phyloP scores from a whole-genome alignment of 2,797 vertebrate genomes.

The Triplophysa bombifrons region DNA sequence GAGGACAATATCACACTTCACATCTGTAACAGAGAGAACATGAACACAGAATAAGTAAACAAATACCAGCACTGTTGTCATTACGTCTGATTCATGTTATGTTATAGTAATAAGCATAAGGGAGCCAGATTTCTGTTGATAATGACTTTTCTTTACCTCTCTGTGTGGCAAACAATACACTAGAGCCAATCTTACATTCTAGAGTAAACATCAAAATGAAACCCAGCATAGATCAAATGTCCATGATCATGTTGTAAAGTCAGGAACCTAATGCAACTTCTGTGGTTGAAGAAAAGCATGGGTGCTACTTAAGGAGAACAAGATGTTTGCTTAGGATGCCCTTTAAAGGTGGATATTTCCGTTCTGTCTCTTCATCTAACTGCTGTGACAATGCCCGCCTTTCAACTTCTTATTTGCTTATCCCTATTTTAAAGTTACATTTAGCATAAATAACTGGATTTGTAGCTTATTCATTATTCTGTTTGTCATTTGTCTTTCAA shows the following conservation, averaged over 20 bases:
- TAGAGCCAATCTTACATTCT: neutral
- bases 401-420: too few species aligned
- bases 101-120: neutral
- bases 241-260: neutral
- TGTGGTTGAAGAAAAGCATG: neutral
- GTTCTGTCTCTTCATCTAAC: too few species aligned
- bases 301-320: too few species aligned
- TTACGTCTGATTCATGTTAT: neutral
- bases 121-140: constrained; percentile 14
- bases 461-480: too few species aligned
- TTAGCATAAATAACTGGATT: too few species aligned
- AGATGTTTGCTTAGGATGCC: too few species aligned
- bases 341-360: too few species aligned
- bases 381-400: too few species aligned
- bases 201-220: neutral
- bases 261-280: neutral
- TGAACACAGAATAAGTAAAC: neutral
- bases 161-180: neutral
- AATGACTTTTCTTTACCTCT: neutral
- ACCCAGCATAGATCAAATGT: neutral
- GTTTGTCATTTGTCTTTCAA: too few species aligned
- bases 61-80: neutral
- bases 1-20: constrained; percentile 38
- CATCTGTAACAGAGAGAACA: constrained; percentile 22
- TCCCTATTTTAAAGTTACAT: too few species aligned